Conservation (phyloP, 1,140 invertebrate genomes). For the Pantala flavescens region DNA sequence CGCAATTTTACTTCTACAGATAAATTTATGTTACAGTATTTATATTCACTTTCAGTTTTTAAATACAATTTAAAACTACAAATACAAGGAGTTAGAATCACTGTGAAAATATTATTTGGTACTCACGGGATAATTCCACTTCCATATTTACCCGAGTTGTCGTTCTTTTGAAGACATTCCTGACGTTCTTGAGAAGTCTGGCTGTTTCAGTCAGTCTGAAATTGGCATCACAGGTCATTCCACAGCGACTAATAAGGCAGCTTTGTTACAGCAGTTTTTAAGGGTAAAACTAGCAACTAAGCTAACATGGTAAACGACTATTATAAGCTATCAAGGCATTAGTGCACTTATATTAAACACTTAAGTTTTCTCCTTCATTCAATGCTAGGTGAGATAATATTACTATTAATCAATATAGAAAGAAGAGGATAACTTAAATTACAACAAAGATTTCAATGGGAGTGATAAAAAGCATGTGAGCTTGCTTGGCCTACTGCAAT, state of each 20-base stretch:
- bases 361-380: background rate
- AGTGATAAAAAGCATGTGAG: background rate
- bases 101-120: constrained; percentile 23
- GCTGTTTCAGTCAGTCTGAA: constrained; percentile 91
- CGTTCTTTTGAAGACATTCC: constrained; percentile 77
- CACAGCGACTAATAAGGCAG: constrained; percentile 4
- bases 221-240: constrained; percentile 27
- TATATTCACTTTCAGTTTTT: no score
- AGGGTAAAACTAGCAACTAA: background rate
- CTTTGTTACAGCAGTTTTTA: background rate
- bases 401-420: no score
- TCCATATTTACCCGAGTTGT: constrained; percentile 64
- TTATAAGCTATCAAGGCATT: constrained; percentile 5
- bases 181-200: constrained; percentile 81
- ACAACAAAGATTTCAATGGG: background rate
- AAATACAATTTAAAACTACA: no score
- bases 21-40: no score
- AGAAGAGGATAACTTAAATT: no score
- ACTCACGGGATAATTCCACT: constrained; percentile 87
- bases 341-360: background rate
- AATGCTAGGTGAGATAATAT: background rate
- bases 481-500: background rate
- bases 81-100: no score
- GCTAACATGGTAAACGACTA: background rate
- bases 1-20: no score